These are phyloP conservation scores for Characodon lateralis DNA, from an alignment of 2,797 vertebrate species.

Conservation along the genomic window DNA sequence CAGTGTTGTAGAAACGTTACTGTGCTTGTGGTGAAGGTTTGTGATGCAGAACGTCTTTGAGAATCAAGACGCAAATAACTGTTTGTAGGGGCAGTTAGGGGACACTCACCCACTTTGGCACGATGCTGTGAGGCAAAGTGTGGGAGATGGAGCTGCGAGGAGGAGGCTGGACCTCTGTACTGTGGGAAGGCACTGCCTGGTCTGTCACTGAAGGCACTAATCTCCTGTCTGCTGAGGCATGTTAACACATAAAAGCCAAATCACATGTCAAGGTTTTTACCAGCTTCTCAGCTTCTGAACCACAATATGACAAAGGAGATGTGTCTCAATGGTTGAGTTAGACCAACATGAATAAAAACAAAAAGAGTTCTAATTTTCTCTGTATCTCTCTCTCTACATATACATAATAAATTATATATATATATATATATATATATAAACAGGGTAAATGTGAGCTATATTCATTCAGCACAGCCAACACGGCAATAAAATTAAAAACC, in stretches of 20 bases:
- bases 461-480: too few species aligned
- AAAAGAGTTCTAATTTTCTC: too few species aligned
- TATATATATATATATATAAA: too few species aligned
- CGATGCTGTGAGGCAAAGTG: slow-evolving; percentile 66
- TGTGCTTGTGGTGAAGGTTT: not conserved
- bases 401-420: too few species aligned
- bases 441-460: too few species aligned
- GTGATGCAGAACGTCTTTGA: not conserved
- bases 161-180: slow-evolving; percentile 80
- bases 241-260: slow-evolving; percentile 10
- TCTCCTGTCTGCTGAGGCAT: slow-evolving; percentile 86
- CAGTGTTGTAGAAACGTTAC: not conserved
- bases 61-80: not conserved
- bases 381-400: too few species aligned
- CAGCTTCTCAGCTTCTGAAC: too few species aligned
- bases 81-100: not conserved
- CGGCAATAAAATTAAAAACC: too few species aligned
- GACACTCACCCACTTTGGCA: slow-evolving; percentile 87
- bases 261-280: too few species aligned
- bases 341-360: too few species aligned
- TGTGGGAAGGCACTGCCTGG: slow-evolving; percentile 87
- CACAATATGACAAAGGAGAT: too few species aligned
- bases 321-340: too few species aligned
- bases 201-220: slow-evolving; percentile 91
- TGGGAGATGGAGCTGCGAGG: slow-evolving; percentile 79